Evolutionary conservation across 2,888 invertebrate genomes (phyloP), one percentile per base, ranked within the genome.

Genomic region (Carterocephalus palaemon): DNA sequence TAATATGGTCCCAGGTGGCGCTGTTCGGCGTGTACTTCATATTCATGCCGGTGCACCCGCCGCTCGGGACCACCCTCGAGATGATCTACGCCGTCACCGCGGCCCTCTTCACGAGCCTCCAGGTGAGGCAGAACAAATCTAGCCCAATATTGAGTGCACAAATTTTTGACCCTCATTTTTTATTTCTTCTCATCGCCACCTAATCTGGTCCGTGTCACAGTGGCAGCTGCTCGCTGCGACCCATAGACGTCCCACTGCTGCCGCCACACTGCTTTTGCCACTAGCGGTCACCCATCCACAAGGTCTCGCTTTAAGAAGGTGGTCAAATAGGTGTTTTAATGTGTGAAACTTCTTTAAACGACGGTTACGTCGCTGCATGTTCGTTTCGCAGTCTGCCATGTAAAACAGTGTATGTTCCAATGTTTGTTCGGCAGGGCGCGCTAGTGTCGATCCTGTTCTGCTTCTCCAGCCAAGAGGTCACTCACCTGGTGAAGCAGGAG

Each of bases 391-490:
- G n/a, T n/a, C n/a, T n/a, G n/a, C n/a, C n/a, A n/a, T n/a, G n/a
- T n/a, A n/a, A n/a, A n/a, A n/a, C n/a, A n/a, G n/a, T n/a, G n/a
- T n/a, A n/a, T n/a, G n/a, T n/a, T n/a, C n/a, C 47, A 41, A 2
- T 39, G 9, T 10, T 15, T 32, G 17, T 34, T 19, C 34, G 5
- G 7, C 59, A 92, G 92, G 93, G 93, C 16, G 75, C 92, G 17
- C 92, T 91, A 60, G 91, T 93, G 2, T 89, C 93, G 0, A 86
- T 92, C 34, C 78, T 93, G 3, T 92, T 92, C 64, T 92, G 92
- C 64, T 93, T 93, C 78, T 92, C 92, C 54, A 93, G 93, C 72
- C 91, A 92, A 51, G 93, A 93, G 68, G 93, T 93, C 6, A 78
- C 88, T 41, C 79, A 83, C 34, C 89, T 89, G 2, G 64, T 88